Percentiles rank a stretch among this genome's conserved stretches.
Evolutionary conservation across 2,888 invertebrate genomes (phyloP).

Genomic region (Calameuta pallipes): DNA sequence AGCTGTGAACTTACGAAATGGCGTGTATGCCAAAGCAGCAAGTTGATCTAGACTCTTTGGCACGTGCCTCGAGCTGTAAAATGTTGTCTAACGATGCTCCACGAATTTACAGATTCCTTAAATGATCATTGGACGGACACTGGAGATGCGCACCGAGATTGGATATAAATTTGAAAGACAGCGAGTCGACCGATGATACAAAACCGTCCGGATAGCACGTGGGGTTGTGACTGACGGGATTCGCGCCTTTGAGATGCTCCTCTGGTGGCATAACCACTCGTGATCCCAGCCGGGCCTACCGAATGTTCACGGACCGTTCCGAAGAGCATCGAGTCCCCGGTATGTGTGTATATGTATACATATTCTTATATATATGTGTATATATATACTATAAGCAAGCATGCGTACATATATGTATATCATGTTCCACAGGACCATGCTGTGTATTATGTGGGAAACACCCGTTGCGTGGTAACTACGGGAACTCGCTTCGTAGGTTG

Average conservation of each 20-base stretch:
- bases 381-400: too few species aligned
- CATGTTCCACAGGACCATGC: neutral
- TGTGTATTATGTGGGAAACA: constrained; percentile 17
- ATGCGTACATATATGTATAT: neutral
- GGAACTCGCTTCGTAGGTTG: constrained; percentile 42
- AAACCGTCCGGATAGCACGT: neutral
- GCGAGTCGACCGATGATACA: neutral
- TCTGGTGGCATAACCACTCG: neutral
- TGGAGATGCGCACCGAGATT: too few species aligned
- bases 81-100: neutral
- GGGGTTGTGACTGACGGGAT: neutral
- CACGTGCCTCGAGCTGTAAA: neutral
- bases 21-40: neutral
- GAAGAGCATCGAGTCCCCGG: neutral
- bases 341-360: neutral
- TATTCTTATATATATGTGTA: too few species aligned
- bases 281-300: neutral
- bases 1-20: neutral
- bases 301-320: neutral
- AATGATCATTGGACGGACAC: neutral
- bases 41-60: neutral
- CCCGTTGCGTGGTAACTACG: constrained; percentile 32
- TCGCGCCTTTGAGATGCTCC: neutral
- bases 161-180: neutral
- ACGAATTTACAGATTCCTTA: neutral